Evolutionary conservation across 2,797 vertebrate genomes (phyloP), one percentile per base, ranked within the genome.

Genomic region (Chrosomus eos): DNA sequence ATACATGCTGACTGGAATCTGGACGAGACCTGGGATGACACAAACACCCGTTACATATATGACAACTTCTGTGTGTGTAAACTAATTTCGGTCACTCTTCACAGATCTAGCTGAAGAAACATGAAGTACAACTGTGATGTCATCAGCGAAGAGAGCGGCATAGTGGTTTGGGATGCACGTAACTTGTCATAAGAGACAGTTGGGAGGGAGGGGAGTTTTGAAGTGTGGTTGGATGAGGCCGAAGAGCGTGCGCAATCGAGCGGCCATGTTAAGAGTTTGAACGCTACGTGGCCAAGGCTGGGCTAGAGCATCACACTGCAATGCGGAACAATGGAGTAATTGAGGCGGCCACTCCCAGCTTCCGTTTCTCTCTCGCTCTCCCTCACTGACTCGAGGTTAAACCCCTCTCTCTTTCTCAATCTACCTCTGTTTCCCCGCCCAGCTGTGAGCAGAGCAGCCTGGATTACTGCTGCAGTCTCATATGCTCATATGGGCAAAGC

Each of bases 1-100:
- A 94, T 99, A 99, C 98, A 99, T 99, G 94, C 97, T 98, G 87
- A 99, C 98, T 0, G 98, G 98, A 89, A 99, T 99, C 95, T 99
- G 98, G 91, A 99, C 98, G 64, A 99, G 93, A 73, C 98, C 98
- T 99, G 93, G 0, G 60, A 36, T 16, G 21, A 64, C 45, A 82
- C 43, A 78, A 53, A 58, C 40, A 51, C 23, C 55, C 4, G n/a
- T 67, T 55, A 81, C 1, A 11, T 26, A 13, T 26, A 45, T 40
- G 31, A 53, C 19, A 14, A 5, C 28, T 28, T 45, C 43, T 48
- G 43, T 80, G 10, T n/a, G 36, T 72, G n/a, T n/a, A 45, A 43
- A 14, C 53, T 9, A 19, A 36, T 10, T 45, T 48, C 0, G 60
- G 14, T 64, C 11, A 6, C 60, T 7, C 14, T 62, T 31, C 26